phyloP scores from a whole-genome alignment of 2,113 vertebrate genomes.

The Polyodon spathula region DNA sequence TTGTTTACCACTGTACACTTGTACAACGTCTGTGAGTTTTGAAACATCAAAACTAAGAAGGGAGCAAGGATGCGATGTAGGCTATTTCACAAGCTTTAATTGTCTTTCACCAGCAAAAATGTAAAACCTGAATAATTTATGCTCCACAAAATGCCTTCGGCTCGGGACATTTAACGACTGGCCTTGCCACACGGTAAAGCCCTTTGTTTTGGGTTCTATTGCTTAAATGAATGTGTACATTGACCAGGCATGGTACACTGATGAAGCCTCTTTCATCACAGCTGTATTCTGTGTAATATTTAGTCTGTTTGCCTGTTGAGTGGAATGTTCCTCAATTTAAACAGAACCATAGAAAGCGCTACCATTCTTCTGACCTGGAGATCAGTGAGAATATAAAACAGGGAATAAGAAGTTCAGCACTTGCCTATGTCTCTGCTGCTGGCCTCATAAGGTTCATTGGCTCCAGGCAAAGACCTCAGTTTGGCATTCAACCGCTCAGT shows the following conservation, averaged over 20 bases:
- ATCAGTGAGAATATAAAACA: neutral
- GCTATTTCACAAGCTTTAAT: no score
- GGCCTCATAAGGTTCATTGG: slow-evolving; percentile 78
- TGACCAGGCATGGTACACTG: neutral
- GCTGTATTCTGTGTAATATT: neutral
- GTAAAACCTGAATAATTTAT: no score
- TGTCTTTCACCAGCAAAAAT: no score
- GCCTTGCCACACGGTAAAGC: neutral
- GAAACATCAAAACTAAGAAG: no score
- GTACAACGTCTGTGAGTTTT: no score
- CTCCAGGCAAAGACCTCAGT: slow-evolving; percentile 69
- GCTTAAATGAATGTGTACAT: neutral
- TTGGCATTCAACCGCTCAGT: slow-evolving; percentile 72
- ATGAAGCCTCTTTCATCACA: no score
- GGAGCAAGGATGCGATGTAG: no score
- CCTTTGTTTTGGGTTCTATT: neutral
- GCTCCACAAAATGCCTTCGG: no score
- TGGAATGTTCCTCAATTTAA: neutral
- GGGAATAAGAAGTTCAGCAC: slow-evolving; percentile 20
- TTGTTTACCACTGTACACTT: no score
- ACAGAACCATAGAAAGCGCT: neutral
- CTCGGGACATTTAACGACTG: no score
- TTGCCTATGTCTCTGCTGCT: slow-evolving; percentile 78
- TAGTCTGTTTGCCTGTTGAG: no score
- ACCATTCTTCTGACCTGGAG: neutral